Conservation (phyloP, 2,888 invertebrate genomes). For the Operophtera brumata region DNA sequence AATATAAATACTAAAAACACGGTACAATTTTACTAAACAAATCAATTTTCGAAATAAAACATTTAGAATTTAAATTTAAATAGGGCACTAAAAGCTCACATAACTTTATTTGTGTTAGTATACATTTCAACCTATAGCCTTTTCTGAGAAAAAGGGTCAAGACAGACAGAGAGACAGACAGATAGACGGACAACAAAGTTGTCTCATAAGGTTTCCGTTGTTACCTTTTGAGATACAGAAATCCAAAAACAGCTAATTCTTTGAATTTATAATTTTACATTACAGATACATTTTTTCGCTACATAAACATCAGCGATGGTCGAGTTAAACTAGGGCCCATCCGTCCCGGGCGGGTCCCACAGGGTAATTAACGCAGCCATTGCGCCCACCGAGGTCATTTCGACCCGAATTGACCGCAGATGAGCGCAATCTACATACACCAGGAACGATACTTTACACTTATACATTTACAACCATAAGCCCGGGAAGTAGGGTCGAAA, state of each 20-base stretch:
- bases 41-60: no score
- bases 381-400: conserved; percentile 26
- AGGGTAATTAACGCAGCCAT: conserved; percentile 29
- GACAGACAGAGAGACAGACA: no score
- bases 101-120: no score
- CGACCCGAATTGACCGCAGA: conserved; percentile 24
- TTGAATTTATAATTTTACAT: conserved; percentile 19
- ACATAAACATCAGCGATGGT: conserved; percentile 20
- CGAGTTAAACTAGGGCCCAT: conserved; percentile 20
- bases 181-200: no score
- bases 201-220: no score
- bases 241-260: conserved; percentile 14
- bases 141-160: no score
- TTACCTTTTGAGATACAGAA: no score
- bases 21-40: no score
- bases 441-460: neutral
- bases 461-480: conserved; percentile 4
- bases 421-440: conserved; percentile 23
- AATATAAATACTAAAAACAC: no score
- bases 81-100: no score
- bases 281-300: conserved; percentile 15
- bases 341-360: conserved; percentile 16
- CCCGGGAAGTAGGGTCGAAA: neutral
- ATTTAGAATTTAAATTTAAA: no score
- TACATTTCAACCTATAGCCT: no score